These are phyloP conservation scores for Bambusicola thoracicus DNA, from an alignment of 2,113 vertebrate genomes.

Conservation along the genomic window DNA sequence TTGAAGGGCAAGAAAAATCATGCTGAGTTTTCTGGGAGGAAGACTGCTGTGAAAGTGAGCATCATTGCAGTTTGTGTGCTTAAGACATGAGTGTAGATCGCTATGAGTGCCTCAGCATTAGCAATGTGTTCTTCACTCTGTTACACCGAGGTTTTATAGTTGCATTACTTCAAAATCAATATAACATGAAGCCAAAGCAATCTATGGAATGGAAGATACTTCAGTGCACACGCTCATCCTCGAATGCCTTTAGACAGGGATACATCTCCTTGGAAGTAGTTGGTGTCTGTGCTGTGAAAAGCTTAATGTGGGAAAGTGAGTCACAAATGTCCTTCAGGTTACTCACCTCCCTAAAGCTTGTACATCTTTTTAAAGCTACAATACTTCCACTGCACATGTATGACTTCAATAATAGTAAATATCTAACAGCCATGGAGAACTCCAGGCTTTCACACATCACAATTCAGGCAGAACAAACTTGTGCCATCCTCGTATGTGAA, in stretches of 20 bases:
- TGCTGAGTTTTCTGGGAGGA: background rate
- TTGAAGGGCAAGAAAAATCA: background rate
- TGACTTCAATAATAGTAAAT: background rate
- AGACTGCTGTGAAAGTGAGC: constrained; percentile 1
- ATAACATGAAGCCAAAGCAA: background rate
- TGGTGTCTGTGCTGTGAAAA: background rate
- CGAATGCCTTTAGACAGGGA: background rate
- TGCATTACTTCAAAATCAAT: constrained; percentile 10
- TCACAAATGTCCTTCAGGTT: background rate
- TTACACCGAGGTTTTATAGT: constrained; percentile 15
- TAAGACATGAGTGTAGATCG: background rate
- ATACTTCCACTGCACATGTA: background rate
- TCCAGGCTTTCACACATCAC: background rate
- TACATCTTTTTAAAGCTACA: background rate
- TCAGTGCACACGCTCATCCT: background rate
- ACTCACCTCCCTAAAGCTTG: background rate
- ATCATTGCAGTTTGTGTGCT: background rate
- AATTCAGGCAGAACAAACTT: constrained; percentile 3
- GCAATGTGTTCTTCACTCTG: constrained; percentile 1
- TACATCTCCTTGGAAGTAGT: background rate
- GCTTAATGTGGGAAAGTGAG: background rate
- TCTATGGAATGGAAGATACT: background rate
- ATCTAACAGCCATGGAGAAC: background rate
- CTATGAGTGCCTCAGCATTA: constrained; percentile 6
- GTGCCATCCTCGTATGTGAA: background rate